Percentiles rank a stretch among this genome's conserved stretches.
Evolutionary conservation across 2,113 vertebrate genomes (phyloP).

Genomic region (Phylloscopus trochilus): DNA sequence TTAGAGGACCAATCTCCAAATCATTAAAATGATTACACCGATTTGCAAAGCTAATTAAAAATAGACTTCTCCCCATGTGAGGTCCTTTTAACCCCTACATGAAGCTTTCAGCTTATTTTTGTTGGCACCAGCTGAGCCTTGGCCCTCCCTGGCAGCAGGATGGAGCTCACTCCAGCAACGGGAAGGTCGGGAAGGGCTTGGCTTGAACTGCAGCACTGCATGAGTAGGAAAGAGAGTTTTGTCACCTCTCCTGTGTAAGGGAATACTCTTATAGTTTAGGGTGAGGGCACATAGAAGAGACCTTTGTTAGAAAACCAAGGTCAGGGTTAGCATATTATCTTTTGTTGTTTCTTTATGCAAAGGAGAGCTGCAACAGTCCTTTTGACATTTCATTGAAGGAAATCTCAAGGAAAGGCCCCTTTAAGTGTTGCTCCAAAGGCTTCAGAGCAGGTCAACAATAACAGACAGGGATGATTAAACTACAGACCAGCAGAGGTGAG

Average conservation of each 20-base stretch:
- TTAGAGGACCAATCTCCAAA: background rate
- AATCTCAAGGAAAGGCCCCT: background rate
- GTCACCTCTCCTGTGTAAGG: background rate
- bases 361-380: background rate
- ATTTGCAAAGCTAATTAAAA: background rate
- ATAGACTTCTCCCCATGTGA: background rate
- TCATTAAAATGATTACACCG: background rate
- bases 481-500: constrained; percentile 2
- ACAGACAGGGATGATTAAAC: background rate
- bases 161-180: background rate
- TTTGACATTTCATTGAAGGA: background rate
- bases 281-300: background rate
- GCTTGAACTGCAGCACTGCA: background rate
- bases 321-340: background rate
- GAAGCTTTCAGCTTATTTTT: background rate
- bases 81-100: background rate
- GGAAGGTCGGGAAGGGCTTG: background rate
- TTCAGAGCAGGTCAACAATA: constrained; percentile 8
- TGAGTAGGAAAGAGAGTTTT: background rate
- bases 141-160: background rate
- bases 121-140: background rate
- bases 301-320: background rate
- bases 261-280: background rate
- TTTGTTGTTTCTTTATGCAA: background rate
- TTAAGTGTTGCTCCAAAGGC: background rate